Evolutionary conservation across 2,113 vertebrate species (phyloP), one percentile per base, ranked within the genome.

Genomic region (Phalacrocorax aristotelis): DNA sequence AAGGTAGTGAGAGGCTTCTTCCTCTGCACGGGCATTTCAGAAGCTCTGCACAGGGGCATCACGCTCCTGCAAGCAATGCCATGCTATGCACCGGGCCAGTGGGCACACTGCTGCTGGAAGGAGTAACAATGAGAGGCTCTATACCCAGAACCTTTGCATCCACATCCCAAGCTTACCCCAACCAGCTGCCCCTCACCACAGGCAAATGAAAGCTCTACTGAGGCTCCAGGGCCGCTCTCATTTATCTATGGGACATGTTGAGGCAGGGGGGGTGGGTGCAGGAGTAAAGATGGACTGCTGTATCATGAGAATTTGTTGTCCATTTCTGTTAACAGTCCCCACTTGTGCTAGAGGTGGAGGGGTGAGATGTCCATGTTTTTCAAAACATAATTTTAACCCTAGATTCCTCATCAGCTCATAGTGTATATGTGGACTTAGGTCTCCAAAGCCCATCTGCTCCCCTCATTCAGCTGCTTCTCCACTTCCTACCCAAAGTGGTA

Each of bases 71-170:
- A 29, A 29, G 49, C 46, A 5, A 20, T 0, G 49, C 22, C 16
- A 13, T 46, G 66, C 49, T 15, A 9, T 0, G n/a, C 19, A 0
- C 6, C 0, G 6, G 36, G 49, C 8, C 2, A 3, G 80, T 0
- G 62, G 72, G 66, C 34, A 10, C 32, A 0, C 32, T 6, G 91
- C 81, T 54, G 78, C 86, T 22, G 83, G 70, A 29, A 36, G 48
- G 15, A 4, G 27, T 1, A 46, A 52, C 15, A 20, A 2, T 1
- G 13, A 17, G 79, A 36, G 29, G 12, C 36, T 57, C 40, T 27
- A 0, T 9, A 7, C 12, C n/a, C 82, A 15, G 18, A 36, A 22
- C 6, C 1, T 65, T 20, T n/a, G 34, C 9, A 9, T 8, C 34
- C 36, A 3, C 1, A 2, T 12, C 38, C 76, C 1, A 0, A 54